Base-by-base conservation (phyloP, 2,888 invertebrate genomes). In the Mayetiola destructor region DNA sequence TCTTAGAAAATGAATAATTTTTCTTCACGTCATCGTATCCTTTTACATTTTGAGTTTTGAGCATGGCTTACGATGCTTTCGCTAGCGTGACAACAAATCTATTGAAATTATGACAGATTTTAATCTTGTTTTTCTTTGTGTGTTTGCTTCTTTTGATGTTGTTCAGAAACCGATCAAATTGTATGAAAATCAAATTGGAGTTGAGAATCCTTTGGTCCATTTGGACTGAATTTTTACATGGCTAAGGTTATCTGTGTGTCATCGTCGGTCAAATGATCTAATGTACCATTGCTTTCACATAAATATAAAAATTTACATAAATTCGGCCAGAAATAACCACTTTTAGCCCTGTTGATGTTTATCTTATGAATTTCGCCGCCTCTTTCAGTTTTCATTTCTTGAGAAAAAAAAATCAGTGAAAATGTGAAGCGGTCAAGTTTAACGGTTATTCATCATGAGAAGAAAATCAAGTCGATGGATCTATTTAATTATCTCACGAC, bases 221-320 rank as follows among this genome's bases (percentile, higher is more conserved):
- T n/a, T 48, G 12, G 4, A n/a, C 27, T 16, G 18, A n/a, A n/a
- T n/a, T n/a, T n/a, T n/a, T n/a, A n/a, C n/a, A n/a, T n/a, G n/a
- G n/a, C n/a, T n/a, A n/a, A 48, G 48, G 48, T 48, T 48, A 48
- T 48, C 48, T 23, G 27, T n/a, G n/a, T 48, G 48, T 48, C 48
- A 48, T 48, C 48, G 2, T n/a, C 27, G 48, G 48, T 48, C 48
- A 48, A 48, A 48, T 27, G 48, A 48, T 48, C 27, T 27, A 48
- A 48, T 27, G 48, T 48, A 27, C n/a, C n/a, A n/a, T n/a, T n/a
- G n/a, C n/a, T n/a, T n/a, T n/a, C n/a, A n/a, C 27, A 48, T 27
- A 48, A 48, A 48, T 27, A n/a, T 27, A 27, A 48, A 48, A 48
- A 48, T 48, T 48, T 48, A n/a, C 48, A 48, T 48, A 48, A 27